Evolutionary conservation across 1,140 invertebrate genomes (phyloP).

Genomic region (Trinorchestia longiramus): DNA sequence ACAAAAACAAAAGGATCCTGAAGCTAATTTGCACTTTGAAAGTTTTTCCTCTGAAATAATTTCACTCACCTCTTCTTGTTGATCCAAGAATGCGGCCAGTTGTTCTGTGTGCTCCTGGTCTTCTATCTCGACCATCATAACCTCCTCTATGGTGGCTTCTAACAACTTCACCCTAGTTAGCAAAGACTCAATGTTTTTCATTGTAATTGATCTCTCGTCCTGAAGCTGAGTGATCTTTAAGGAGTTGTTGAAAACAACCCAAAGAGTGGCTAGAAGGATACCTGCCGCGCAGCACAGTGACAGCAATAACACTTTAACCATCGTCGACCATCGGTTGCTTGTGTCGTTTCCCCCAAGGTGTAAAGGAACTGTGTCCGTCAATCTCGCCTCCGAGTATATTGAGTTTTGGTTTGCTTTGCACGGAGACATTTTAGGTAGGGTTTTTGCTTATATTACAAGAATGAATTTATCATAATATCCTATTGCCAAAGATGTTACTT

Average conservation of each 20-base stretch:
- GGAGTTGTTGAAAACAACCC: slow-evolving; percentile 9
- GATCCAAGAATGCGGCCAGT: background rate
- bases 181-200: background rate
- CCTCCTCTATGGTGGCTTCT: background rate
- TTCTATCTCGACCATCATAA: background rate
- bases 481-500: background rate
- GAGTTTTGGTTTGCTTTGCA: background rate
- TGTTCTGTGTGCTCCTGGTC: background rate
- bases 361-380: background rate
- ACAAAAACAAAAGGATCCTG: background rate
- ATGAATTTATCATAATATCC: background rate
- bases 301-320: slow-evolving; percentile 6
- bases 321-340: background rate
- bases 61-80: slow-evolving; percentile 12
- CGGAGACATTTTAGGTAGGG: background rate
- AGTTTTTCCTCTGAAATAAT: background rate
- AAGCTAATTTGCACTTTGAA: no score
- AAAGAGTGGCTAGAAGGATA: slow-evolving; percentile 17
- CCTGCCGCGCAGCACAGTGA: background rate
- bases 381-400: background rate
- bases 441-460: background rate
- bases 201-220: background rate
- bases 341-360: background rate
- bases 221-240: background rate
- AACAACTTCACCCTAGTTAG: background rate